Evolutionary conservation across 2,888 invertebrate genomes (phyloP).

Genomic region (Cephus pulcher): DNA sequence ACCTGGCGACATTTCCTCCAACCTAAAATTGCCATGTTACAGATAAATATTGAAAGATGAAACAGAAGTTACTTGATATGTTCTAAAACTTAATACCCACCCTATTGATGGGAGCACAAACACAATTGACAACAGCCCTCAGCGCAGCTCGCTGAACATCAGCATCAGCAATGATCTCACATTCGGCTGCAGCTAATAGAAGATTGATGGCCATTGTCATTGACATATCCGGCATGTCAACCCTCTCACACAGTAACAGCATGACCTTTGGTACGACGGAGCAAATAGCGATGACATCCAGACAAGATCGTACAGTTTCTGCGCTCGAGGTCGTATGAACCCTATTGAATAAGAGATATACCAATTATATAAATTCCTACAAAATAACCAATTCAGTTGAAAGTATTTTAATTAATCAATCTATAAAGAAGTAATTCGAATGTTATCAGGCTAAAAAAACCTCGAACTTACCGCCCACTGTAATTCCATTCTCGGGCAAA

Average conservation of each 20-base stretch:
- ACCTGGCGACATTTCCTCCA: conserved; percentile 68
- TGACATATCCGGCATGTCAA: conserved; percentile 82
- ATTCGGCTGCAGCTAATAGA: conserved; percentile 79
- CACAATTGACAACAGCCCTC: conserved; percentile 91
- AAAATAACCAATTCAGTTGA: background rate
- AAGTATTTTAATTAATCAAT: no score
- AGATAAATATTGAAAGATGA: conserved; percentile 8
- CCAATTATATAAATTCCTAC: conserved; percentile 7
- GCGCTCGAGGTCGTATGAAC: conserved; percentile 69
- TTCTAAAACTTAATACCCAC: conserved; percentile 68
- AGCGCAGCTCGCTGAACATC: conserved; percentile 94
- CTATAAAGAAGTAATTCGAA: background rate
- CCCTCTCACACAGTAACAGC: conserved; percentile 78
- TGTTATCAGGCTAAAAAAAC: background rate
- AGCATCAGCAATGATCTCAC: conserved; percentile 89
- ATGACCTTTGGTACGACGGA: conserved; percentile 88
- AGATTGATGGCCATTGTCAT: conserved; percentile 73
- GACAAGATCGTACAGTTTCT: conserved; percentile 83
- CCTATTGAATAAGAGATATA: conserved; percentile 28
- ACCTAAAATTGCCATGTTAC: conserved; percentile 55
- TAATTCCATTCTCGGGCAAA: conserved; percentile 94
- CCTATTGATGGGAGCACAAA: conserved; percentile 89
- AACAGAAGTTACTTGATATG: background rate
- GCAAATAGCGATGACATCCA: conserved; percentile 92
- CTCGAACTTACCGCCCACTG: conserved; percentile 74